Base-by-base conservation (phyloP, 2,888 invertebrate species). In the Sesia bembeciformis region DNA sequence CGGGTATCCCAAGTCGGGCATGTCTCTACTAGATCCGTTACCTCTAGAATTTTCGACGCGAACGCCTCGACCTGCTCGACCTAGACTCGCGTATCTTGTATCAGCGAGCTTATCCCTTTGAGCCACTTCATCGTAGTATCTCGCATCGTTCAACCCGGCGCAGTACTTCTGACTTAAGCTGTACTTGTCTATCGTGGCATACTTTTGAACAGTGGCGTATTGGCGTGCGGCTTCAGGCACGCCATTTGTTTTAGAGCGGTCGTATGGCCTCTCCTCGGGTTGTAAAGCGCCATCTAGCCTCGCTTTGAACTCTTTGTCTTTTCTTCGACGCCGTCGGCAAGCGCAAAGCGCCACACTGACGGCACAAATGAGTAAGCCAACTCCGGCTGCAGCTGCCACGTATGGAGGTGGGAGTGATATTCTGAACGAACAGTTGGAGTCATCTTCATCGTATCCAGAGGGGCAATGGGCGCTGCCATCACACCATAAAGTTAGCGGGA, bases 401-500 rank as follows among this genome's bases (percentile, higher is more conserved):
- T 93, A 93, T 5, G 93, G 90, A 49, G 93, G 86, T 4, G 94
- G 93, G 52, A 94, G 84, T 8, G 93, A 92, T 66, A 93, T 91
- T 56, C 92, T 92, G 61, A 93, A 93, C 39, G 94, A 92, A 74
- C 95, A 95, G 69, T 94, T 94, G 1, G 92, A 90, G 67, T 94
- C 94, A 61, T 94, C 93, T 81, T 95, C 95, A 73, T 95, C 96
- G 76, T 92, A 94, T 2, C 95, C 95, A 4, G 95, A 94, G 7
- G 95, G 95, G 72, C 96, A 96, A 70, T 96, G 95, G 2, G 91
- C 86, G 49, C 93, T 91, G 0, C 95, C 95, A 72, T 96, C 95
- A 76, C 95, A 96, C 95, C 95, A 95, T 4, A 96, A 76, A 2
- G 93, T 91, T 1, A 94, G 91, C 59, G 93, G 94, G 66, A 95